phyloP scores from a whole-genome alignment of 2,797 vertebrate genomes.

The Urocyon cinereoargenteus region DNA sequence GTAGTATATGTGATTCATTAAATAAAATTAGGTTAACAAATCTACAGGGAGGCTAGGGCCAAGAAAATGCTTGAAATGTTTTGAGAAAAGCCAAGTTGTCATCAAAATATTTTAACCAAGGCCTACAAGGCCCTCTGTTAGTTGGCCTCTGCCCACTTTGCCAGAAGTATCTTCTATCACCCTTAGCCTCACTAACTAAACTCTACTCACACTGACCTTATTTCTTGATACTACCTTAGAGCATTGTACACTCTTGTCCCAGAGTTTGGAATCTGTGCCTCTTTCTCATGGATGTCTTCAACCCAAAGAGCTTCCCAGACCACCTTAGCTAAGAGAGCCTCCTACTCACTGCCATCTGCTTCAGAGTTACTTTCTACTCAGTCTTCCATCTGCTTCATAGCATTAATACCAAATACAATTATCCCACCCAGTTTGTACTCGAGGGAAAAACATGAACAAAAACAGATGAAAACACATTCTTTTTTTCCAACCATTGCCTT shows the following conservation, averaged over 20 bases:
- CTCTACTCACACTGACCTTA: not conserved
- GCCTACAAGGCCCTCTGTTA: not conserved
- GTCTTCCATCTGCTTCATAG: not conserved
- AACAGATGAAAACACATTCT: not conserved
- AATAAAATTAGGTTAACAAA: constrained; percentile 37
- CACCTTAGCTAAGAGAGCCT: not conserved
- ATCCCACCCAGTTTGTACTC: not conserved
- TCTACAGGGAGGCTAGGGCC: not conserved
- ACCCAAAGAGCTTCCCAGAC: not conserved
- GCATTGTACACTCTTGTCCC: not conserved
- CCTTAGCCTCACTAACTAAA: not conserved
- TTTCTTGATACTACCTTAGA: not conserved
- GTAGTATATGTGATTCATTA: not conserved
- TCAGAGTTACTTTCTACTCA: not conserved
- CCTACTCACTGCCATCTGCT: not conserved
- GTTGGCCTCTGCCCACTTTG: not conserved
- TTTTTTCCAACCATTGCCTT: not conserved
- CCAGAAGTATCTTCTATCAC: not conserved
- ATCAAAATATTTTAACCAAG: not conserved
- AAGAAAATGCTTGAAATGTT: not conserved
- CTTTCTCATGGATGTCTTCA: not conserved
- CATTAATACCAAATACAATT: not conserved
- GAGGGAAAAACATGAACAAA: not conserved
- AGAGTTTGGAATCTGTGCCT: not conserved
- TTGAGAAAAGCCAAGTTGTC: not conserved